phyloP scores from a whole-genome alignment of 35 echinoderm and acorn worm species.

The Ophiothrix spiculata region DNA sequence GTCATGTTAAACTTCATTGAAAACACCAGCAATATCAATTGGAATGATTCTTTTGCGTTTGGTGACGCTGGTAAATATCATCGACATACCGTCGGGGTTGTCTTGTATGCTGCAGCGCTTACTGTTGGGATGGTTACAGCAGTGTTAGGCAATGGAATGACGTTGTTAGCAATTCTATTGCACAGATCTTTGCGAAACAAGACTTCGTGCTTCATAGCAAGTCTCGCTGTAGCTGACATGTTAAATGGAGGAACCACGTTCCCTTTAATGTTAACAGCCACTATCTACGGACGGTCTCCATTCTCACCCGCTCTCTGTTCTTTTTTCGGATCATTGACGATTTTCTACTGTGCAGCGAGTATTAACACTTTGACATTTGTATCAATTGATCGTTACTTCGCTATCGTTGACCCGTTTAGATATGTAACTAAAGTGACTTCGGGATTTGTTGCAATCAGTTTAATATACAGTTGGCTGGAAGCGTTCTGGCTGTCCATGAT shows the following conservation, averaged over 20 bases:
- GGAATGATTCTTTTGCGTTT: too few relatives aligned
- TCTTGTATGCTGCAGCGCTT: background rate
- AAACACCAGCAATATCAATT: too few relatives aligned
- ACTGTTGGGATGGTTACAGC: background rate
- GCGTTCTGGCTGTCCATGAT: conserved; percentile 14
- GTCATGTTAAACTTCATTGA: too few relatives aligned
- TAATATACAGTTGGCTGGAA: conserved; percentile 30
- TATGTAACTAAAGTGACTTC: conserved; percentile 3
- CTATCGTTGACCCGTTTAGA: conserved; percentile 30
- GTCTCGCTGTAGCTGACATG: conserved; percentile 33
- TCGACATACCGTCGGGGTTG: background rate
- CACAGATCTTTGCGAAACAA: background rate
- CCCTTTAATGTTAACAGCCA: conserved; percentile 15
- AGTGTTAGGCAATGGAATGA: conserved; percentile 18
- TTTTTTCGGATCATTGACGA: conserved; percentile 16
- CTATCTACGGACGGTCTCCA: conserved; percentile 13
- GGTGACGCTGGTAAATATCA: too few relatives aligned
- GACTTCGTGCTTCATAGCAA: conserved; percentile 21
- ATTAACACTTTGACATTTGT: conserved; percentile 20
- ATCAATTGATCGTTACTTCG: conserved; percentile 43
- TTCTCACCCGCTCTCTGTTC: conserved; percentile 9
- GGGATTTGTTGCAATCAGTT: background rate
- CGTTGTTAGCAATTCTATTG: background rate
- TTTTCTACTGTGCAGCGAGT: conserved; percentile 31
- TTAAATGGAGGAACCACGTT: conserved; percentile 3